Evolutionary conservation across 2,797 vertebrate species (phyloP).

Genomic region (Ceryle rudis): DNA sequence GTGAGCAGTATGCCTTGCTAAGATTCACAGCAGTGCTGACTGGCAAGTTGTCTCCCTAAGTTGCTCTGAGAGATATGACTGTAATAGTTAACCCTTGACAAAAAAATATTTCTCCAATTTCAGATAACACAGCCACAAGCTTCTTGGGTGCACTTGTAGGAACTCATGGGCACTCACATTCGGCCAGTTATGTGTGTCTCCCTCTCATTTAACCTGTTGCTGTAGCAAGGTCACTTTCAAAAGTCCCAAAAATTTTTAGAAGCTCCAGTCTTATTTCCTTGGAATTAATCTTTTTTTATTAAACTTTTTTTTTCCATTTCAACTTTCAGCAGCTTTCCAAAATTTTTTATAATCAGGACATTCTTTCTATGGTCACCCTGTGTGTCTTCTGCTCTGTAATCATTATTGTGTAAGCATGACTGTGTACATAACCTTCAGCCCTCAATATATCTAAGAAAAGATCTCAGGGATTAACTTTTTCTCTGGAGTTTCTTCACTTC

Average conservation of each 20-base stretch:
- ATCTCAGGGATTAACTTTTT: not conserved
- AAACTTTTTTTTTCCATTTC: not conserved
- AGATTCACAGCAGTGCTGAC: not conserved
- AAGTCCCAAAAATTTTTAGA: not conserved
- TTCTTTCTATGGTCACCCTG: not conserved
- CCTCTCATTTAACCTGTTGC: not conserved
- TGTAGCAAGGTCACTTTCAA: not conserved
- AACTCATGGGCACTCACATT: not conserved
- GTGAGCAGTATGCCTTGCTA: not conserved
- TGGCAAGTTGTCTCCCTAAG: not conserved
- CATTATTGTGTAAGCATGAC: not conserved
- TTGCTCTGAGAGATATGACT: not conserved
- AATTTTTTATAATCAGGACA: not conserved
- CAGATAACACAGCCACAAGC: fast-evolving
- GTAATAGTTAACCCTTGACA: not conserved
- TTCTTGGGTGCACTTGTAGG: not conserved
- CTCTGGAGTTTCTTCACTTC: not conserved
- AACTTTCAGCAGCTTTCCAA: not conserved
- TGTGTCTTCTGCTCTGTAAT: not conserved
- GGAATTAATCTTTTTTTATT: fast-evolving
- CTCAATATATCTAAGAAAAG: not conserved
- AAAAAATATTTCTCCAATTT: fast-evolving
- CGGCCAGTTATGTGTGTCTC: not conserved
- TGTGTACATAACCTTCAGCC: not conserved
- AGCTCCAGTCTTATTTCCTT: not conserved